These are phyloP conservation scores for Bubo blakistoni DNA, from an alignment of 2,113 vertebrate genomes.

Conservation along the genomic window DNA sequence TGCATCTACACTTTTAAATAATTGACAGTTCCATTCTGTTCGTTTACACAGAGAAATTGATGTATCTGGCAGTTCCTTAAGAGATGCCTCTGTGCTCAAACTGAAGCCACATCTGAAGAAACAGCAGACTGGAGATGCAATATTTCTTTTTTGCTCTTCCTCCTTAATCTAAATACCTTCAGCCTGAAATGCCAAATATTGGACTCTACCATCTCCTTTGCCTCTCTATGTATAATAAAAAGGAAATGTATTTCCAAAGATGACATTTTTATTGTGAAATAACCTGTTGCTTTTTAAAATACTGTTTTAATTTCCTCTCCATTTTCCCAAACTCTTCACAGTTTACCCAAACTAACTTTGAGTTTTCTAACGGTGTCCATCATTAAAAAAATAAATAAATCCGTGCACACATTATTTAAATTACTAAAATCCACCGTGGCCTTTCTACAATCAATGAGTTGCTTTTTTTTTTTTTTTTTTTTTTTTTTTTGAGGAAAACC, in stretches of 20 bases:
- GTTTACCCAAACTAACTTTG: background rate
- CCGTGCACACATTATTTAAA: background rate
- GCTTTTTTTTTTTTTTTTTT: background rate
- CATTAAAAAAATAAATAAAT: background rate
- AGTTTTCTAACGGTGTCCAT: background rate
- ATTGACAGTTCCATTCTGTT: conserved; percentile 2
- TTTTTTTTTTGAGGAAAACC: background rate
- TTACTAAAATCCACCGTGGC: background rate
- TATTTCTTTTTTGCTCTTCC: background rate
- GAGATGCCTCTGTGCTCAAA: background rate
- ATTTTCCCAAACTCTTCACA: background rate
- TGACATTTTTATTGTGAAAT: conserved; percentile 2
- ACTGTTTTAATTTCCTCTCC: background rate
- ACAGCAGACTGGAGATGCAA: background rate
- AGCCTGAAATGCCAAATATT: background rate
- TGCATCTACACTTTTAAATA: conserved; percentile 22
- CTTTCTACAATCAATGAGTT: background rate
- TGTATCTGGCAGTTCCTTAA: background rate
- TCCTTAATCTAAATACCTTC: background rate
- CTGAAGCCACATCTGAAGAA: background rate
- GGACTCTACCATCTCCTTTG: background rate
- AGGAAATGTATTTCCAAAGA: background rate
- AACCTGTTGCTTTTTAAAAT: background rate
- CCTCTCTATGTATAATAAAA: background rate
- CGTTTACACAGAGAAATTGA: conserved; percentile 7